A percentile compares a stretch with the other conserved stretches of the same genome.
phyloP scores from a whole-genome alignment of 2,888 invertebrate species.

The Vesta saturnalis region DNA sequence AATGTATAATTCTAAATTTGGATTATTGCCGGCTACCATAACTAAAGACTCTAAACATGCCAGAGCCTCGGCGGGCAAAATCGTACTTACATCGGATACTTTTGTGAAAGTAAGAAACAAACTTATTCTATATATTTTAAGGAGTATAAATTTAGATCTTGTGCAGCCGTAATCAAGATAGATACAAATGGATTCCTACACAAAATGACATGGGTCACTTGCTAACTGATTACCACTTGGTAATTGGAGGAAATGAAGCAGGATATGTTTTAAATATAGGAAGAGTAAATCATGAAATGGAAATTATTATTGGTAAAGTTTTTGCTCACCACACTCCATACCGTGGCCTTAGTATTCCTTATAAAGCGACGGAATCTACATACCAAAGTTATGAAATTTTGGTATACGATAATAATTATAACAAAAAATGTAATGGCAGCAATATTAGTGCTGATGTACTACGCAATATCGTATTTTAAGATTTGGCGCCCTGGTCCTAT shows the following conservation, averaged over 20 bases:
- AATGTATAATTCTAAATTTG: conserved; percentile 12
- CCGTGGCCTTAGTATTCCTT: conserved; percentile 27
- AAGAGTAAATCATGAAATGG: conserved; percentile 19
- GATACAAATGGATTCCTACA: conserved; percentile 26
- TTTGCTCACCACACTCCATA: conserved; percentile 23
- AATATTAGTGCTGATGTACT: too few relatives aligned
- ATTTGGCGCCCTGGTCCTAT: neutral
- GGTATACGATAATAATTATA: conserved; percentile 11
- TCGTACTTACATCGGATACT: neutral
- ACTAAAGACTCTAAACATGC: neutral
- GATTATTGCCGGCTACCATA: conserved; percentile 28
- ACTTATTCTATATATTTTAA: neutral
- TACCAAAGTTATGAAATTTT: conserved; percentile 29
- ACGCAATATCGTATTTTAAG: neutral
- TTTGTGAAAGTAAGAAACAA: conserved; percentile 4
- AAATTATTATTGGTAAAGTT: conserved; percentile 27
- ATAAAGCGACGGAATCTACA: conserved; percentile 10
- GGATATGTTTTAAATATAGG: conserved; percentile 30
- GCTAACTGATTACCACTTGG: conserved; percentile 17
- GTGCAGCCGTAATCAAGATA: neutral
- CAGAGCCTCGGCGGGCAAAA: neutral
- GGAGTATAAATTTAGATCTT: neutral
- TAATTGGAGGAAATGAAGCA: conserved; percentile 34
- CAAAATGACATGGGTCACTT: conserved; percentile 20
- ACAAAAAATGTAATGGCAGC: neutral